Base-by-base conservation (phyloP, 2,888 invertebrate genomes). In the Drosophila pseudotakahashii region DNA sequence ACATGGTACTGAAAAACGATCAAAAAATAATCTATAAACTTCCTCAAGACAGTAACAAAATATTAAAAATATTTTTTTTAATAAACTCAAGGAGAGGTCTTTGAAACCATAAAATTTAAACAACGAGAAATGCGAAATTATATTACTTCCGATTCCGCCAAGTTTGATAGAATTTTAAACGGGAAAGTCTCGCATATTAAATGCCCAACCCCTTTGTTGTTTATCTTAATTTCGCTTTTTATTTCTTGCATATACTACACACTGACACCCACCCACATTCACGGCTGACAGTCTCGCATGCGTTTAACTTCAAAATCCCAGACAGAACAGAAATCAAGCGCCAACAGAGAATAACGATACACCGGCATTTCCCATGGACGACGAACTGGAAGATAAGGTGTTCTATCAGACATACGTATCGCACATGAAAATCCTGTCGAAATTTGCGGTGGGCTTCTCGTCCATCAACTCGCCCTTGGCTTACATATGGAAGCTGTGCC, bases 351-450 rank as follows among this genome's bases (percentile, higher is more conserved):
- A 30, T n/a, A 51, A 32, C 82, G 62, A 77, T 67, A 74, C 45
- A 59, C 62, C 77, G 52, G 63, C 81, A 58, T 68, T 79, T 34
- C 44, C 67, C 77, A 97, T 97, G 97, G 97, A 97, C 94, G 97
- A 97, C 95, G 97, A 97, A 93, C 93, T 97, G 90, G 97, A 97
- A 93, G 97, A 97, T 89, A 95, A 95, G 94, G 95, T 97, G 89
- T 93, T 97, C 89, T 96, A 97, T 92, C 97, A 97, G 94, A 96
- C 97, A 36, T 96, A 96, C 92, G 93, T 96, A 79, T 96, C 97
- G 79, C 96, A 97, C 92, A 95, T 96, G 94, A 97, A 96, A 94
- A 94, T 97, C 79, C 93, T 97, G 90, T 97, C 97, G 55, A 95
- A 96, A 92, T 94, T 95, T 90, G 94, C 96, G 78, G 95, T 96